Conservation (phyloP, 1,140 invertebrate species). For the Bombus breviceps region DNA sequence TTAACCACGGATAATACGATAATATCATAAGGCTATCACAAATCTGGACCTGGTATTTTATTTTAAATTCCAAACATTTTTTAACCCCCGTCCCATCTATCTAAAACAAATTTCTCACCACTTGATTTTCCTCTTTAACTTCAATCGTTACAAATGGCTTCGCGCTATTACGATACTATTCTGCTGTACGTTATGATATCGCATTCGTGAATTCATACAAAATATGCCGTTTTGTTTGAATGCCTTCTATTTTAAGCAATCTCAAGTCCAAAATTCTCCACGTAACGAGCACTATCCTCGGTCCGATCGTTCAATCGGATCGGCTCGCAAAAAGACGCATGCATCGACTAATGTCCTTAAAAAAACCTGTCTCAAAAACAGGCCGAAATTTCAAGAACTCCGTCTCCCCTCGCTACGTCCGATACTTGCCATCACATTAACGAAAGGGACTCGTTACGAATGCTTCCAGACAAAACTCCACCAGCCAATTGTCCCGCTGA, state of each 20-base stretch:
- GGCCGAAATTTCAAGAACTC: constrained; percentile 4
- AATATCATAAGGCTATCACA: too few relatives aligned
- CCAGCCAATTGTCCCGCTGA: background rate
- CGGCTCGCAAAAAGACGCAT: background rate
- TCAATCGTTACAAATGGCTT: too few relatives aligned
- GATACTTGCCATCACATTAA: constrained; percentile 4
- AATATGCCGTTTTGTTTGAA: too few relatives aligned
- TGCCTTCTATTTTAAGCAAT: background rate
- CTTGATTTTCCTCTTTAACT: too few relatives aligned
- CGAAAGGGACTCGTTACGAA: background rate
- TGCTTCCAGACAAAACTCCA: background rate
- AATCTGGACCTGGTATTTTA: too few relatives aligned
- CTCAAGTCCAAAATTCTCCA: background rate
- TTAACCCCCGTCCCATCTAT: too few relatives aligned
- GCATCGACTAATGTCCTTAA: background rate
- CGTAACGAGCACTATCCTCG: background rate
- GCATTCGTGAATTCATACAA: too few relatives aligned
- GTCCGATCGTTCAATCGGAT: background rate
- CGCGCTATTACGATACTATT: too few relatives aligned
- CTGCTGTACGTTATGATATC: too few relatives aligned
- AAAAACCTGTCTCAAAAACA: background rate
- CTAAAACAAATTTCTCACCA: too few relatives aligned
- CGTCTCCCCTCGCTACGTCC: background rate
- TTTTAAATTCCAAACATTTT: too few relatives aligned
- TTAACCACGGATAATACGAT: too few relatives aligned